Percentiles rank a stretch among this genome's conserved stretches.
These are phyloP conservation scores for Tyto alba DNA, from an alignment of 2,113 vertebrate genomes.

Conservation along the genomic window DNA sequence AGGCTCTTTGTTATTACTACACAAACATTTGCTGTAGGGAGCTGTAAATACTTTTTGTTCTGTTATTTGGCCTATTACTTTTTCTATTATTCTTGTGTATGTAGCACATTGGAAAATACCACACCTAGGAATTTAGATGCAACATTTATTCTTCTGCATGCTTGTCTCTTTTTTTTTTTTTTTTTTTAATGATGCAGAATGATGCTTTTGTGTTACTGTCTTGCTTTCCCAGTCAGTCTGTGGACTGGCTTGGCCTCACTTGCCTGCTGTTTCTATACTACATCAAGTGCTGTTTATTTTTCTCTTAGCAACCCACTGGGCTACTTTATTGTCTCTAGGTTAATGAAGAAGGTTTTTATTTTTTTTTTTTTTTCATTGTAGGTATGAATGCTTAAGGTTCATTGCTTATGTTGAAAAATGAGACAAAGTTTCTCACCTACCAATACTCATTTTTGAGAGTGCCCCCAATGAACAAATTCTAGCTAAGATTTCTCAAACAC, in stretches of 20 bases:
- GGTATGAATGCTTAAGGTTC: background rate
- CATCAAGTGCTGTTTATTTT: background rate
- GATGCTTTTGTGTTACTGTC: background rate
- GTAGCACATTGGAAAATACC: background rate
- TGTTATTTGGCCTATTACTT: background rate
- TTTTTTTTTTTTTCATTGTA: background rate
- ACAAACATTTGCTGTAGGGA: background rate
- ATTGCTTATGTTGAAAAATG: background rate
- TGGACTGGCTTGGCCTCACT: background rate
- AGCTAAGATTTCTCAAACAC: background rate
- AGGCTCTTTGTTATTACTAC: background rate
- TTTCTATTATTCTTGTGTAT: background rate
- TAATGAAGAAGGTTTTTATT: background rate
- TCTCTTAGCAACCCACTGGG: background rate
- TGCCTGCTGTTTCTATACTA: background rate
- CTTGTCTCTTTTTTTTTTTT: background rate
- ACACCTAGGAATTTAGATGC: background rate
- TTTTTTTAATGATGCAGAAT: background rate
- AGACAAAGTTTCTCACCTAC: background rate
- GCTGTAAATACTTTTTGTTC: background rate
- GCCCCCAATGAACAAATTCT: background rate
- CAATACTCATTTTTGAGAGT: background rate
- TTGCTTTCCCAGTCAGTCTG: background rate
- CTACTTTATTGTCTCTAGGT: background rate
- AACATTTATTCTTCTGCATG: background rate